These are phyloP conservation scores for Anolis sagrei DNA, from an alignment of 2,113 vertebrate species.

Conservation along the genomic window DNA sequence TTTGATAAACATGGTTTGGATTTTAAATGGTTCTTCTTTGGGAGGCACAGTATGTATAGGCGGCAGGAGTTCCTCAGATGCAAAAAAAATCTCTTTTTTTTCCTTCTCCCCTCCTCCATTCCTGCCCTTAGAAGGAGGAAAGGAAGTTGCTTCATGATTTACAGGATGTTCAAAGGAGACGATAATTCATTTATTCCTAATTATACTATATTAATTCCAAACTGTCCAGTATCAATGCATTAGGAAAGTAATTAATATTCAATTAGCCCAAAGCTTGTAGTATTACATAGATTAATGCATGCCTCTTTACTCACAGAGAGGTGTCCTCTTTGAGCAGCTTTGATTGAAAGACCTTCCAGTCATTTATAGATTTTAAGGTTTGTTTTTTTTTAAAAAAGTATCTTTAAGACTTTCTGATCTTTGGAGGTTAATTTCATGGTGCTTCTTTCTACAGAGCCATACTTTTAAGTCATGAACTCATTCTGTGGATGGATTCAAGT, in stretches of 20 bases:
- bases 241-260: slow-evolving; percentile 69
- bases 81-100: not conserved
- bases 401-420: slow-evolving; percentile 50
- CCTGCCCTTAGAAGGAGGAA: not conserved
- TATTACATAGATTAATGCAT: slow-evolving; percentile 66
- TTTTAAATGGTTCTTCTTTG: not conserved
- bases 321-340: slow-evolving; percentile 60
- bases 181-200: slow-evolving; percentile 58
- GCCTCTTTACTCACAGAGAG: slow-evolving; percentile 60
- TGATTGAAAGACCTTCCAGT: slow-evolving; percentile 39
- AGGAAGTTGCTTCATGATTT: not conserved
- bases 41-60: not conserved
- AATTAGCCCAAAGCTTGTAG: slow-evolving; percentile 64
- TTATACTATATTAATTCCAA: slow-evolving; percentile 65
- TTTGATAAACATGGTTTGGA: not conserved
- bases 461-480: slow-evolving; percentile 26
- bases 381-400: slow-evolving; percentile 50
- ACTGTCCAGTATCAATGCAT: slow-evolving; percentile 62
- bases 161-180: not conserved
- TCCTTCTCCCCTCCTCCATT: not conserved
- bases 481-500: slow-evolving; percentile 16
- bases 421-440: slow-evolving; percentile 47
- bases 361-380: slow-evolving; percentile 44
- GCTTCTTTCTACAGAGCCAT: slow-evolving; percentile 26
- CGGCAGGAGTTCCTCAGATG: not conserved